Evolutionary conservation across 2,888 invertebrate species (phyloP).

Genomic region (Cepaea hortensis): DNA sequence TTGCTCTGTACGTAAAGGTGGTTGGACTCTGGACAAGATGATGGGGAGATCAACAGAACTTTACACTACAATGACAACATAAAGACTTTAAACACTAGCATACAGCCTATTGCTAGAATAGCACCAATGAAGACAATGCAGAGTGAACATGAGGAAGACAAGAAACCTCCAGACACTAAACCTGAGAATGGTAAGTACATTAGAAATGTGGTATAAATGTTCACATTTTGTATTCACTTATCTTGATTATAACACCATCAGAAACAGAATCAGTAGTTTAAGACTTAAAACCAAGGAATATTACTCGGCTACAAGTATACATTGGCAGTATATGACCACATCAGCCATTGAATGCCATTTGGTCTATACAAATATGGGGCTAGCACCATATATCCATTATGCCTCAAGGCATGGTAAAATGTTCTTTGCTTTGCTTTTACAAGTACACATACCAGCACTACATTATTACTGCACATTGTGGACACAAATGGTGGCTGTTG

Average conservation of each 20-base stretch:
- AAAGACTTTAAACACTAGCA: constrained; percentile 37
- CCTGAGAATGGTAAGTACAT: constrained; percentile 38
- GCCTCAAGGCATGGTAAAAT: too few species aligned
- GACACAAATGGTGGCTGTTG: too few species aligned
- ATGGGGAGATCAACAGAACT: constrained; percentile 67
- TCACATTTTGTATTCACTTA: neutral
- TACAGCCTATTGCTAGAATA: constrained; percentile 10
- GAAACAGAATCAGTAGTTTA: too few species aligned
- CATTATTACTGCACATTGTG: too few species aligned
- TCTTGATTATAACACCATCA: neutral
- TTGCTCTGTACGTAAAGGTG: constrained; percentile 61
- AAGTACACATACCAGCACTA: too few species aligned
- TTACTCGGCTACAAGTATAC: too few species aligned
- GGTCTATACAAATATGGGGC: too few species aligned
- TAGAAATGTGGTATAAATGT: neutral
- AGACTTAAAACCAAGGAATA: too few species aligned
- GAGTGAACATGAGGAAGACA: constrained; percentile 1
- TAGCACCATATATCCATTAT: too few species aligned
- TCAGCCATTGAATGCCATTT: too few species aligned
- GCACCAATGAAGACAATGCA: neutral
- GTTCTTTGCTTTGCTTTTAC: too few species aligned
- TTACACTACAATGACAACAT: constrained; percentile 51
- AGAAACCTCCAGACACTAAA: constrained; percentile 33
- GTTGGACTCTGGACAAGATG: constrained; percentile 73
- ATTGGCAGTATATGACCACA: too few species aligned